phyloP scores from a whole-genome alignment of 2,888 invertebrate species.

The Tholera decimalis region DNA sequence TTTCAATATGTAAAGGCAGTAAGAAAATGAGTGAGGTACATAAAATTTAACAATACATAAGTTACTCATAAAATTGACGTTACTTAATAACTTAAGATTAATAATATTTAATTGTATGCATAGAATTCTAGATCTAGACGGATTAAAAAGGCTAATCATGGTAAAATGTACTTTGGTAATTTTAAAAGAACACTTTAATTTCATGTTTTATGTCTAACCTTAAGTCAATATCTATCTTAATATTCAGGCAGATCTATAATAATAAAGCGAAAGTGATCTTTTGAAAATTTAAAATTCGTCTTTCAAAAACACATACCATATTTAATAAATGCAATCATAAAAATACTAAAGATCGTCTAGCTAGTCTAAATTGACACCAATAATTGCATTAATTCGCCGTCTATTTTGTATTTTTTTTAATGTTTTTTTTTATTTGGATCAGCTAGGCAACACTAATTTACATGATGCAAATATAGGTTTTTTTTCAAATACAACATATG shows the following conservation, averaged over 20 bases:
- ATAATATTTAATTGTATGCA: neutral
- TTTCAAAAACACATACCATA: conserved; percentile 17
- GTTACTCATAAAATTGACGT: conserved; percentile 4
- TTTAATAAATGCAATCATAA: conserved; percentile 42
- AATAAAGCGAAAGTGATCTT: conserved; percentile 11
- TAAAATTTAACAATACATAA: conserved; percentile 13
- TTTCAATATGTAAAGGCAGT: neutral
- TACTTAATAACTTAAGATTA: conserved; percentile 11
- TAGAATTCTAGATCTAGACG: conserved; percentile 8
- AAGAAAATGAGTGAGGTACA: conserved; percentile 13
- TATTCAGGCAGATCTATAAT: conserved; percentile 38
- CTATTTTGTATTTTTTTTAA: neutral
- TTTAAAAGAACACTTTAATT: neutral
- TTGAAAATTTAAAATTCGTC: neutral
- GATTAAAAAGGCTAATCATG: conserved; percentile 15
- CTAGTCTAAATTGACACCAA: conserved; percentile 29
- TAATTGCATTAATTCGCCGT: conserved; percentile 22
- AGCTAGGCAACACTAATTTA: neutral
- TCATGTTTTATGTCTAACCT: neutral
- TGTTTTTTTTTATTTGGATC: conserved; percentile 5
- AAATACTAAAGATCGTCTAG: conserved; percentile 15
- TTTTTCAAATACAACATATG: conserved; percentile 14
- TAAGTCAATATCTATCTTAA: conserved; percentile 14
- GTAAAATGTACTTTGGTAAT: conserved; percentile 14
- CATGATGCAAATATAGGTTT: neutral